Evolutionary conservation across 2,113 vertebrate species (phyloP).

Genomic region (Garra rufa): DNA sequence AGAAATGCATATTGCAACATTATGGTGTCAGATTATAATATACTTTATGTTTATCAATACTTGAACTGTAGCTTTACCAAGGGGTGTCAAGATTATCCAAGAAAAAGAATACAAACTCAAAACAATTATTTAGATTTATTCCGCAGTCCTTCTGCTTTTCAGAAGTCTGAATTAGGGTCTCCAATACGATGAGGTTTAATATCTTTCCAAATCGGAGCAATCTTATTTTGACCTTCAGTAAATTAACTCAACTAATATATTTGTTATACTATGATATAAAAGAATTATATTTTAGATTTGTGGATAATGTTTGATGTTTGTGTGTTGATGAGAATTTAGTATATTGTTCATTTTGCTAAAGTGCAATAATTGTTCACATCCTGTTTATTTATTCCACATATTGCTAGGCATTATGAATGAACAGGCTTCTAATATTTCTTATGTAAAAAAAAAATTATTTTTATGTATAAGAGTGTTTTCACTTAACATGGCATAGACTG

Average conservation of each 20-base stretch:
- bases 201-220: slow-evolving; percentile 18
- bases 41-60: neutral
- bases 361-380: slow-evolving; percentile 16
- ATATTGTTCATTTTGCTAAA: slow-evolving; percentile 22
- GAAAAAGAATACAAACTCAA: neutral
- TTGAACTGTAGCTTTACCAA: slow-evolving; percentile 40
- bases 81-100: slow-evolving; percentile 8
- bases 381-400: slow-evolving; percentile 50
- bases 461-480: slow-evolving; percentile 12
- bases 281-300: neutral
- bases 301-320: neutral
- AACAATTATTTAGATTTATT: neutral
- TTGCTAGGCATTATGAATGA: slow-evolving; percentile 34
- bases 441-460: slow-evolving; percentile 15
- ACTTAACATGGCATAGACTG: neutral
- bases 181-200: neutral
- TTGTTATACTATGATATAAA: neutral
- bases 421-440: slow-evolving; percentile 13
- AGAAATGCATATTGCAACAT: neutral
- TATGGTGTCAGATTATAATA: slow-evolving; percentile 2
- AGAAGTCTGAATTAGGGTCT: neutral
- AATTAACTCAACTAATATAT: slow-evolving; percentile 10
- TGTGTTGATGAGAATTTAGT: slow-evolving; percentile 5
- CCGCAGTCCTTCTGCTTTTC: neutral
- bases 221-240: neutral